Percentiles rank a stretch among this genome's conserved stretches.
These are phyloP conservation scores for Capricornis sumatraensis DNA, from an alignment of 2,113 vertebrate genomes.

Conservation along the genomic window DNA sequence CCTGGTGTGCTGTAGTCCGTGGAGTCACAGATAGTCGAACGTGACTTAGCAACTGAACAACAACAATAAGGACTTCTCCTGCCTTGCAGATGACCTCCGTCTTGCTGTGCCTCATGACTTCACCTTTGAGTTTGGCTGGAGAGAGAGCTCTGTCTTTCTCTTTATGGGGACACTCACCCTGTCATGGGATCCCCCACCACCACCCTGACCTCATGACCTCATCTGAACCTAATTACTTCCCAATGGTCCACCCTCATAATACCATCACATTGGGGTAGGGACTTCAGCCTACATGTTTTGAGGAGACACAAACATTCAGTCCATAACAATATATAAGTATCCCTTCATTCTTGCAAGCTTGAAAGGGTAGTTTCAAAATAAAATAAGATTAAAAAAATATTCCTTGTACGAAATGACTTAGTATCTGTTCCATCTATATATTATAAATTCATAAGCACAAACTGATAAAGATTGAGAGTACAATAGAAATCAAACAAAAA, in stretches of 20 bases:
- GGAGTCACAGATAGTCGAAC: neutral
- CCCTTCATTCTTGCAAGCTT: neutral
- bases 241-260: neutral
- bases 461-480: neutral
- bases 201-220: neutral
- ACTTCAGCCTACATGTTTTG: neutral
- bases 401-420: neutral
- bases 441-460: neutral
- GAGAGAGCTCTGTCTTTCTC: neutral
- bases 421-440: too few species aligned
- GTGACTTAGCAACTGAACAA: neutral
- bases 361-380: neutral
- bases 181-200: neutral
- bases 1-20: neutral
- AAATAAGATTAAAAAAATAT: neutral
- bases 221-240: neutral
- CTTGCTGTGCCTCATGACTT: too few species aligned
- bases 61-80: neutral
- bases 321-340: neutral
- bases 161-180: too few species aligned
- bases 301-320: neutral
- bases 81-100: neutral
- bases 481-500: neutral
- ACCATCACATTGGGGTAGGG: rapidly evolving
- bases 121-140: neutral